phyloP scores from a whole-genome alignment of 2,888 invertebrate species.

The Camponotus fellah region DNA sequence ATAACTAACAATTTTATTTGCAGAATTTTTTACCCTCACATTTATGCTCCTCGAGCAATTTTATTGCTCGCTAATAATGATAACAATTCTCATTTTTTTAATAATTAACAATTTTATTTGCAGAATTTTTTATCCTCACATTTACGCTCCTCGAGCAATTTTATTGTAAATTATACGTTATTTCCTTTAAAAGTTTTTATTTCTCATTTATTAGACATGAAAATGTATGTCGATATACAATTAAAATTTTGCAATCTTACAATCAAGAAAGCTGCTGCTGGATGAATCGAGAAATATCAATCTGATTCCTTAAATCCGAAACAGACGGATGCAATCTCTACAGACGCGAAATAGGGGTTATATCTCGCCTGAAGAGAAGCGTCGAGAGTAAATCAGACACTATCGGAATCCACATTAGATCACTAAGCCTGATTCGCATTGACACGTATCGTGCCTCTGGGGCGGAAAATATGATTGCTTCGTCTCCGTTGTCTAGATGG shows the following conservation, averaged over 20 bases:
- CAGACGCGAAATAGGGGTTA: slow-evolving; percentile 33
- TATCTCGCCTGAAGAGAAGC: slow-evolving; percentile 44
- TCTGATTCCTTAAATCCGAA: slow-evolving; percentile 64
- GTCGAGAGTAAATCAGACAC: slow-evolving; percentile 82
- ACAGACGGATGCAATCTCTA: slow-evolving; percentile 57
- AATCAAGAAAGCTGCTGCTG: neutral
- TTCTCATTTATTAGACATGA: neutral
- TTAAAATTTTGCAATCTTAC: neutral
- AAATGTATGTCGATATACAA: neutral
- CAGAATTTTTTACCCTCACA: neutral
- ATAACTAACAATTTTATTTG: slow-evolving; percentile 1
- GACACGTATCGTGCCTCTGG: slow-evolving; percentile 85
- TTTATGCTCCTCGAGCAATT: neutral
- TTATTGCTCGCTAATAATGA: too few species aligned
- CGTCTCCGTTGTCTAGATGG: slow-evolving; percentile 81
- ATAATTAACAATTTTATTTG: neutral
- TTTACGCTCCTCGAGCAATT: neutral
- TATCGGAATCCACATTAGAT: slow-evolving; percentile 85
- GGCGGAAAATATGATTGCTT: slow-evolving; percentile 86
- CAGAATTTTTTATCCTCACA: neutral
- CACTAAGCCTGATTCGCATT: slow-evolving; percentile 85
- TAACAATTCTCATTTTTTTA: slow-evolving; percentile 16
- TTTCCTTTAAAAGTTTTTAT: neutral
- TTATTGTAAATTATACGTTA: neutral
- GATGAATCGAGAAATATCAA: neutral